These are phyloP conservation scores for Nomada goodeniana DNA, from an alignment of 2,888 invertebrate genomes.

Conservation along the genomic window DNA sequence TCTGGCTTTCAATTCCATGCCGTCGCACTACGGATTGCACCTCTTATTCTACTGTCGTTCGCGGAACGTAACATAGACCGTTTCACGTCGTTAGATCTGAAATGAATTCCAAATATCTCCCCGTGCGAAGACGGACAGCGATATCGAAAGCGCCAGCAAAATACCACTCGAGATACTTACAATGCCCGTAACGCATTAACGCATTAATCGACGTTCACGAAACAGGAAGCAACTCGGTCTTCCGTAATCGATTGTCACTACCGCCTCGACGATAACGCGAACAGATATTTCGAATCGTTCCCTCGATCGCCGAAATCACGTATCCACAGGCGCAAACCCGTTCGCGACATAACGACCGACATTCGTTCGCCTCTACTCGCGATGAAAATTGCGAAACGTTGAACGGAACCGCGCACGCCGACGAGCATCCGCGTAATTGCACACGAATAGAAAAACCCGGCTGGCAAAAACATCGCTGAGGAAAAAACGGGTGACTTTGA, in stretches of 20 bases:
- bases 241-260: background rate
- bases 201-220: background rate
- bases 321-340: background rate
- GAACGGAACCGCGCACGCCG: background rate
- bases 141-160: too few relatives aligned
- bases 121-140: too few relatives aligned
- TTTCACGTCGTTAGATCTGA: too few relatives aligned
- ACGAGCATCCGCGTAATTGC: constrained; percentile 51
- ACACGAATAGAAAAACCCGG: constrained; percentile 31
- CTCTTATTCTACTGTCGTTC: too few relatives aligned
- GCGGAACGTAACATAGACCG: too few relatives aligned
- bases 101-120: too few relatives aligned
- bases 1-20: too few relatives aligned
- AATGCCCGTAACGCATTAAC: background rate
- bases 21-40: too few relatives aligned
- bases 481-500: constrained; percentile 5
- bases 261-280: background rate
- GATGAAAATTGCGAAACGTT: constrained; percentile 57
- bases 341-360: background rate
- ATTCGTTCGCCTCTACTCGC: constrained; percentile 43
- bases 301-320: background rate
- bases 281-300: background rate
- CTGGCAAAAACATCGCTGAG: background rate
- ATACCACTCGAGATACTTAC: background rate
- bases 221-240: background rate